Percentiles rank a stretch among this genome's conserved stretches.
Evolutionary conservation across 2,113 vertebrate genomes (phyloP).

Genomic region (Malaclemys terrapin): DNA sequence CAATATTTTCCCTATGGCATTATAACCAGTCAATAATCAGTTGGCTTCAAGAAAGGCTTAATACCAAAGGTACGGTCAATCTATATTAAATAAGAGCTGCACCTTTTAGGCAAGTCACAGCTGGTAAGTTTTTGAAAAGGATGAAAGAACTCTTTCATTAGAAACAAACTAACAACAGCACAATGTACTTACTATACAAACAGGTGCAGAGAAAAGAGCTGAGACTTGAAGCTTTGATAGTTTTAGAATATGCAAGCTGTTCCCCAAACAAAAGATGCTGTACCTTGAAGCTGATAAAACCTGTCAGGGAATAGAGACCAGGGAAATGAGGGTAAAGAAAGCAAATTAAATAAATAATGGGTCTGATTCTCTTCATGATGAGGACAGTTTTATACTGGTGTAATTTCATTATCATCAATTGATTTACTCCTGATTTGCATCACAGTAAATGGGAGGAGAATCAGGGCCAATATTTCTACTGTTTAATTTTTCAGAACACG

Average conservation of each 20-base stretch:
- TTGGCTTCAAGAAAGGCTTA: not conserved
- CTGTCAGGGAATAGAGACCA: not conserved
- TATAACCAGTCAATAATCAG: not conserved
- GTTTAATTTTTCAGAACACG: not conserved
- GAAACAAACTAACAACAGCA: not conserved
- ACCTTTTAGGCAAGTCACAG: not conserved
- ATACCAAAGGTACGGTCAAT: not conserved
- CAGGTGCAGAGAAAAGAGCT: not conserved
- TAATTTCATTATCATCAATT: not conserved
- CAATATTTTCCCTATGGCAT: not conserved
- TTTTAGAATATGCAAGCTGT: not conserved
- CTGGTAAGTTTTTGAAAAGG: not conserved
- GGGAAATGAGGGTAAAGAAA: not conserved
- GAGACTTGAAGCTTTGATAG: not conserved
- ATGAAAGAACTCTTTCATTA: not conserved
- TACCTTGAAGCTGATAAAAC: not conserved
- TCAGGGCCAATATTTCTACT: not conserved
- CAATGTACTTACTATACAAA: not conserved
- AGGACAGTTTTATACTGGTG: not conserved
- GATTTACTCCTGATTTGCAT: not conserved
- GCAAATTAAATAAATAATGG: not conserved
- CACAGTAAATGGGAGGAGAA: not conserved
- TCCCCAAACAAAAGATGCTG: accelerated
- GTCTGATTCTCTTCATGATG: not conserved
- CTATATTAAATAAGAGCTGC: accelerated